Base-by-base conservation (phyloP, 1,140 invertebrate species). In the Scaptomyza graminum region DNA sequence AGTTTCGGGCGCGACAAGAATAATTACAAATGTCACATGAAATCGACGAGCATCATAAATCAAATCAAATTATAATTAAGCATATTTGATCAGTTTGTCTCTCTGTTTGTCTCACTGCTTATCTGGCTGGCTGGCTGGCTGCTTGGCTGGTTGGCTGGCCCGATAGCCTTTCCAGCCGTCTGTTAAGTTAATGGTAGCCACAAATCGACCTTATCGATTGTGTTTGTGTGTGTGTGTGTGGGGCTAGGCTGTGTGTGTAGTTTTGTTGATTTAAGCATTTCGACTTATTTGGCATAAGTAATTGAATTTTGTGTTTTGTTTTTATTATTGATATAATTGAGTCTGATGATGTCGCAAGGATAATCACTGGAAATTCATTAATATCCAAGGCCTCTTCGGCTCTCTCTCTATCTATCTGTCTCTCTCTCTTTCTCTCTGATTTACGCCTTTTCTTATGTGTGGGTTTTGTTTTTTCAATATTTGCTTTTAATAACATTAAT, bases 1-100 rank as follows among this genome's bases (percentile, higher is more conserved):
- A 78, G 83, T 87, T 87, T 74, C 75, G 76, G 83, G 83, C 83
- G 83, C 83, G 83, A 90, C 89, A 90, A 90, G 89, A 90, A 89
- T 90, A 90, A 90, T 90, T 90, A 90, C 89, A 80, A 90, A 90
- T 90, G 89, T 90, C 89, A 90, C 74, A 89, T 82, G 79, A 75
- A 83, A 90, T 89, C 81, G 80, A 76, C 68, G 74, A 81, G 64
- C 79, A 83, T 90, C 88, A 90, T 90, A 90, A 90, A 90, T 90
- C 89, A 90, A 90, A 90, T 90, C 83, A 90, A 90, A 90, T 90
- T 87, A 90, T 90, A 90, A 90, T 90, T 90, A 90, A 88, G 87
- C 87, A 88, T 88, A 83, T 88, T 88, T 88, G 83, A 87, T 87
- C 83, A 87, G 83, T 79, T 88, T 83, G 64, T 73, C 72, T 70